Base-by-base conservation (phyloP, 2,888 invertebrate species). In the Alloscopus bannaensis region DNA sequence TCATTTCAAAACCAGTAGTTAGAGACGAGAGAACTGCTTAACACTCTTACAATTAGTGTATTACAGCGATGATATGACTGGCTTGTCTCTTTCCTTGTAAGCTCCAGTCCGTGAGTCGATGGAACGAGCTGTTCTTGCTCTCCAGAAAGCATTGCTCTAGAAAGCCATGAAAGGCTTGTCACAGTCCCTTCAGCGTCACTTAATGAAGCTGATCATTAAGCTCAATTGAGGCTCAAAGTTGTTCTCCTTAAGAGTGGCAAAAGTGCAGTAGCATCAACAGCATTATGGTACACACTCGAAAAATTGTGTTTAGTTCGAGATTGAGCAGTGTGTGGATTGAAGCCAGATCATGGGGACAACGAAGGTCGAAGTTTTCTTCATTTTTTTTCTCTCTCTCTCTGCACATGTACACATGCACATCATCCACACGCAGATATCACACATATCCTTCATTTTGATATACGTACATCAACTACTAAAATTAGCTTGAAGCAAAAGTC, bases 301-400 rank as follows among this genome's bases (percentile, higher is more conserved):
- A 2, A n/a, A 40, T 65, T 45, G n/a, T 42, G 60, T 69, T 69
- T 47, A 60, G 69, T 69, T 29, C 36, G 70, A 77, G 69, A 76
- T 42, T 62, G 76, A 68, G 60, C 47, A 29, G 78, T 70, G n/a
- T n/a, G n/a, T n/a, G 78, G 78, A 78, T 65, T 65, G 65, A 71
- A 78, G 78, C 78, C 78, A 78, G 78, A 78, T 24, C 71, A 78
- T 71, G 78, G 78, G 78, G 57, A 71, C 78, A 66, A 50, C 71
- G 71, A 78, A 78, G 78, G 78, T 78, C 78, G 78, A 45, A 57
- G 62, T 77, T 70, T 73, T 47, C 29, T 50, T 28, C 22, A 16
- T 45, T 45, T 64, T n/a, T 40, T 59, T 20, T 59, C 36, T 60
- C 36, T 26, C 18, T 13, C 47, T 59, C 26, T 42, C n/a, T 26